phyloP scores from a whole-genome alignment of 1,140 invertebrate genomes.

The Acyrthosiphon pisum region DNA sequence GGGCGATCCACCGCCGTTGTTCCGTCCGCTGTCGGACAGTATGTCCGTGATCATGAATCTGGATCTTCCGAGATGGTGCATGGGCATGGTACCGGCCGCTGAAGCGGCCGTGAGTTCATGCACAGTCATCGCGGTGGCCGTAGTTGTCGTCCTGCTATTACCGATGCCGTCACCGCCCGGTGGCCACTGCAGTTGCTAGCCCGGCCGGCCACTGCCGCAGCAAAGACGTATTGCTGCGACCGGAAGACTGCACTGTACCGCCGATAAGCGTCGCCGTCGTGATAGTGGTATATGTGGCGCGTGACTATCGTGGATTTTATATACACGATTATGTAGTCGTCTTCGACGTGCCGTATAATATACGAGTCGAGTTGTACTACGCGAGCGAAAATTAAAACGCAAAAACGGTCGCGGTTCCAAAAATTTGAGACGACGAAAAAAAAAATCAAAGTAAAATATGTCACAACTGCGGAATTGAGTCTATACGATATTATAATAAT shows the following conservation, averaged over 20 bases:
- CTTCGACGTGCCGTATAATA: not conserved
- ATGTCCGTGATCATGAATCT: slow-evolving; percentile 64
- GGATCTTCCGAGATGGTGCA: slow-evolving; percentile 60
- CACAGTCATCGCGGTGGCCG: slow-evolving; percentile 59
- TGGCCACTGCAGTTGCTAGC: slow-evolving; percentile 37
- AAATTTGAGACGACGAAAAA: not conserved
- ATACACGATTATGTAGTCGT: no score
- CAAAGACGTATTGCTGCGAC: not conserved
- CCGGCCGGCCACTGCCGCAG: slow-evolving; percentile 30
- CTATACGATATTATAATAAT: not conserved
- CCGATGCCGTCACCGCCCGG: slow-evolving; percentile 2
- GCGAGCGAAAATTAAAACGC: not conserved
- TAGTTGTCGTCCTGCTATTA: not conserved
- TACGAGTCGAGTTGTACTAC: not conserved
- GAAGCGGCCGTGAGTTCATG: slow-evolving; percentile 59
- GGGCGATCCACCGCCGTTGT: slow-evolving; percentile 58
- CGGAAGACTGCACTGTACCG: slow-evolving; percentile 18
- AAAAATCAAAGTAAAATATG: not conserved
- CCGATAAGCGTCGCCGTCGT: slow-evolving; percentile 41
- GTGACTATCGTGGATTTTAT: not conserved
- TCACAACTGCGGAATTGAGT: not conserved
- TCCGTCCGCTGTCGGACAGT: slow-evolving; percentile 59
- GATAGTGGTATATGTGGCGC: not conserved
- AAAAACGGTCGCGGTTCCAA: not conserved
- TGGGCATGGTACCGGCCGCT: slow-evolving; percentile 59